These are phyloP conservation scores for Tragelaphus scriptus DNA, from an alignment of 2,113 vertebrate species.

Conservation along the genomic window DNA sequence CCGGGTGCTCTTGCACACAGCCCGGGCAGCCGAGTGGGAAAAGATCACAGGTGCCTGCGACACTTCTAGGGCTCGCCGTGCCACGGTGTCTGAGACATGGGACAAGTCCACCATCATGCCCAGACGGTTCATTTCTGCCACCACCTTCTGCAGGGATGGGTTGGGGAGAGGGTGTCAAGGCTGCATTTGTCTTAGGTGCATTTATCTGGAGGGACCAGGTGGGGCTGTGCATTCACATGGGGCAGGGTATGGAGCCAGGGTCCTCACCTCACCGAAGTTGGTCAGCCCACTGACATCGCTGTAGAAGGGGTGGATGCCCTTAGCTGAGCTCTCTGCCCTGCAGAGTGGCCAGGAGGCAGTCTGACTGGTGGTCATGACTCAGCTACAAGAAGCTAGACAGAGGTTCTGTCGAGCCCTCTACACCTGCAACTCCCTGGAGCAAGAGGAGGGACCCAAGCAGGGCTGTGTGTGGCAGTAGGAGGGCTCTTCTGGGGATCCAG, in stretches of 20 bases:
- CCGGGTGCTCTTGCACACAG: slow-evolving; percentile 82
- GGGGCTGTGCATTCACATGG: background rate
- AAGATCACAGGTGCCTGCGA: slow-evolving; percentile 93
- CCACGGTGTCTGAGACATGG: slow-evolving; percentile 85
- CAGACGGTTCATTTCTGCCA: slow-evolving; percentile 94
- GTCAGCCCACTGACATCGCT: slow-evolving; percentile 81
- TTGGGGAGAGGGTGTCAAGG: background rate
- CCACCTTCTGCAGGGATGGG: slow-evolving; percentile 82
- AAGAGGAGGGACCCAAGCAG: background rate
- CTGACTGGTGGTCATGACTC: background rate
- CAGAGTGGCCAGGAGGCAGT: background rate
- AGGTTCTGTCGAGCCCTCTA: background rate
- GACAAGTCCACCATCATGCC: slow-evolving; percentile 95
- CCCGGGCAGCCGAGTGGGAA: slow-evolving; percentile 89
- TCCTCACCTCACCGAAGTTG: slow-evolving; percentile 89
- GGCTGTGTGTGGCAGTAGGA: background rate
- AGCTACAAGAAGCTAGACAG: background rate
- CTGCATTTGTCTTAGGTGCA: background rate
- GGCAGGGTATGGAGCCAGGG: background rate
- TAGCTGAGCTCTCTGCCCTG: slow-evolving; percentile 91
- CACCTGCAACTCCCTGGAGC: background rate
- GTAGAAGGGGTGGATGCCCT: slow-evolving; percentile 78
- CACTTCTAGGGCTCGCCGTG: slow-evolving; percentile 76
- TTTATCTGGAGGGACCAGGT: background rate
- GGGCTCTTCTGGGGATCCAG: background rate